These are phyloP conservation scores for Melipona quadrifasciata DNA, from an alignment of 1,140 invertebrate genomes.

Conservation along the genomic window DNA sequence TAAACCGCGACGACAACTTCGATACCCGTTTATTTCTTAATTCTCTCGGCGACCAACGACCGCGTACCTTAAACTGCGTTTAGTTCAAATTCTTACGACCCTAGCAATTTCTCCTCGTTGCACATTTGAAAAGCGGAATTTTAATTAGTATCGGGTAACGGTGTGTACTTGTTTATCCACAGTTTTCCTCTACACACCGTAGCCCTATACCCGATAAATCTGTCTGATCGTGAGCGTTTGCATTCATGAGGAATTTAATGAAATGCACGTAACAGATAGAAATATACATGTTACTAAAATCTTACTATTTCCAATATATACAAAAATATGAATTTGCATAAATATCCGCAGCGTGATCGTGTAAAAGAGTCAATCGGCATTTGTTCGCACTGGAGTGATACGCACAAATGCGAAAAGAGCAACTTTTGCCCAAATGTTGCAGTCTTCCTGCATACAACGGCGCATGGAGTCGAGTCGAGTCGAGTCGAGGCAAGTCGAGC, in stretches of 20 bases:
- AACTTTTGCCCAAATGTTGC: not conserved
- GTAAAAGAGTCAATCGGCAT: not conserved
- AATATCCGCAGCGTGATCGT: not conserved
- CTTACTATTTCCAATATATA: too few relatives aligned
- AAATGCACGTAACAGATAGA: too few relatives aligned
- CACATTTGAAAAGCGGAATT: not conserved
- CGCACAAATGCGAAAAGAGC: not conserved
- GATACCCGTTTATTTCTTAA: conserved; percentile 26
- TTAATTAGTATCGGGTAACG: not conserved
- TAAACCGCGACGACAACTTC: conserved; percentile 41
- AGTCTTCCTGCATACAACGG: conserved; percentile 13
- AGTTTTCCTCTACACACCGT: not conserved
- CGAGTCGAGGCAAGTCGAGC: conserved; percentile 19
- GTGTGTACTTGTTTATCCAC: not conserved
- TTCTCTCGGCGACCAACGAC: not conserved
- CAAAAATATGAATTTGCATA: not conserved
- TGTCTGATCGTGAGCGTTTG: too few relatives aligned
- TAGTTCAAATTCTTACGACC: not conserved
- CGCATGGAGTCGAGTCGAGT: not conserved
- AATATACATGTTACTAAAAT: too few relatives aligned
- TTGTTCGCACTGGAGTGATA: not conserved
- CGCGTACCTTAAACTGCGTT: not conserved
- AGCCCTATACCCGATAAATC: not conserved
- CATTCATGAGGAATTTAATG: too few relatives aligned
- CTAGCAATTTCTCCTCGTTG: not conserved